Evolutionary conservation across 1,140 invertebrate genomes (phyloP).

Genomic region (Euura saliciscinereae): DNA sequence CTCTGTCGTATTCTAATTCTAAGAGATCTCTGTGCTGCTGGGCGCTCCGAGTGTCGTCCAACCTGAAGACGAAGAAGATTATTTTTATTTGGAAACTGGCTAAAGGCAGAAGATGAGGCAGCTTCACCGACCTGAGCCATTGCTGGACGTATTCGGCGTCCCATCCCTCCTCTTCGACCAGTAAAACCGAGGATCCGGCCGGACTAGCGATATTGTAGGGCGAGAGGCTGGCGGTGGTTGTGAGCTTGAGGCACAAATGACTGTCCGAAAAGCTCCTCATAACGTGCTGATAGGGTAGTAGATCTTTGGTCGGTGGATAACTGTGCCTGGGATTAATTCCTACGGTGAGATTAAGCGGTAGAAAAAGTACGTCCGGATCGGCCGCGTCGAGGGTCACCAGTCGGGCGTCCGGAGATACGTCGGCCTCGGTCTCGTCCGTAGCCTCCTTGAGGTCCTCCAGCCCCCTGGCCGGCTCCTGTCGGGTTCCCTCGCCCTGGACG

Average conservation of each 20-base stretch:
- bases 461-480: slow-evolving; percentile 64
- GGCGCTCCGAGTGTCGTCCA: slow-evolving; percentile 72
- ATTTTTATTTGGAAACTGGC: neutral
- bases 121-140: slow-evolving; percentile 62
- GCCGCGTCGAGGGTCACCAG: slow-evolving; percentile 61
- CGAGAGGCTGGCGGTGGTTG: slow-evolving; percentile 56
- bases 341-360: slow-evolving; percentile 70
- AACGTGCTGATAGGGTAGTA: slow-evolving; percentile 73
- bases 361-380: slow-evolving; percentile 72
- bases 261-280: slow-evolving; percentile 76
- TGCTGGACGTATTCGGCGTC: slow-evolving; percentile 78
- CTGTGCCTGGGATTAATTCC: slow-evolving; percentile 72
- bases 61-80: slow-evolving; percentile 36
- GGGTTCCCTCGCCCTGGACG: slow-evolving; percentile 73
- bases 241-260: slow-evolving; percentile 71
- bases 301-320: slow-evolving; percentile 70
- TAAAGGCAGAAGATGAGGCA: too few relatives aligned
- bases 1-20: slow-evolving; percentile 74
- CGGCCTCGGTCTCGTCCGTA: slow-evolving; percentile 70
- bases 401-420: slow-evolving; percentile 57
- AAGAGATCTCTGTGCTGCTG: slow-evolving; percentile 71
- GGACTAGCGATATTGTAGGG: slow-evolving; percentile 46
- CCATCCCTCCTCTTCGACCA: slow-evolving; percentile 67
- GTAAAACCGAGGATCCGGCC: slow-evolving; percentile 39
- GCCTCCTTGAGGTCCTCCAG: slow-evolving; percentile 76